Base-by-base conservation (phyloP, 2,888 invertebrate species). In the Patella caerulea region DNA sequence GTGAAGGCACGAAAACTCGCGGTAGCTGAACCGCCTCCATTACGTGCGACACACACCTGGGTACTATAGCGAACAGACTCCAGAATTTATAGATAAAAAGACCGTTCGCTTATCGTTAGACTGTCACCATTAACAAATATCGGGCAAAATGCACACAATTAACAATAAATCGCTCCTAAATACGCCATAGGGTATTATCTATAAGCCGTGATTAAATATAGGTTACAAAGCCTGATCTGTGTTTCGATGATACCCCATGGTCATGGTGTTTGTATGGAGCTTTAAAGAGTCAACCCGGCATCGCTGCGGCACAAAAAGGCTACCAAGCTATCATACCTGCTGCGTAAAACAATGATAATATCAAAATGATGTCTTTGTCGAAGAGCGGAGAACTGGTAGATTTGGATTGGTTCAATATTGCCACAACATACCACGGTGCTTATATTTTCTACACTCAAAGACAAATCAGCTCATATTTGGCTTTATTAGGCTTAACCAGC, bases 131-230 rank as follows among this genome's bases (percentile, higher is more conserved):
- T 45, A 45, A 45, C 65, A 12, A 11, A 65, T 65, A 19, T 65
- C 65, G 24, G 34, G 55, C 71, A 53, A 71, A 75, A 71, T 75
- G 75, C n/a, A 55, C 55, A 75, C 75, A 75, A 75, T 75, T 75
- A 75, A 75, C 75, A 71, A 75, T 75, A 75, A 75, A 75, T 75
- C 55, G 75, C 55, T 19, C 70, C 55, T 54, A 71, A 71, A 19
- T 52, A 52, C 53, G 75, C 69, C 55, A 69, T 45, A 53, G 71
- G 29, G 75, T n/a, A 71, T 75, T 75, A 75, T 71, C 53, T 53
- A 71, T 75, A 75, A 75, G 45, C 19, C 70, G 15, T 54, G 34
- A 71, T 71, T 75, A 75, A 75, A 75, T 75, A 75, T 17, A 24
- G 65, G 24, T 24, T 24, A 65, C 65, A 65, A 65, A n/a, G 24